phyloP scores from a whole-genome alignment of 2,113 vertebrate genomes.

The Hucho hucho region DNA sequence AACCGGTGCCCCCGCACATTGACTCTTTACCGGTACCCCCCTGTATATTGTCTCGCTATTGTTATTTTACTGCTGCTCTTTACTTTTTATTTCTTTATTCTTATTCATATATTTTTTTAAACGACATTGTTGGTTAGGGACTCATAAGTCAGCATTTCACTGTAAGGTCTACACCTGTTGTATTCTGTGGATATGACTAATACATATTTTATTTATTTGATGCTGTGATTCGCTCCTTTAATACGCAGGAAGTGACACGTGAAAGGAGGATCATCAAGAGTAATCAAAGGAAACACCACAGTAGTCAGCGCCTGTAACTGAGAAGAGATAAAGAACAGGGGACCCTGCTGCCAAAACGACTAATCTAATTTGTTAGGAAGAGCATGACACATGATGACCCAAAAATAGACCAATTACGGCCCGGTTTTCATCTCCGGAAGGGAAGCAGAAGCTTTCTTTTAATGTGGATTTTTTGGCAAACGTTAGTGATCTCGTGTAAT shows the following conservation, averaged over 20 bases:
- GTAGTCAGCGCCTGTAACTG: slow-evolving; percentile 19
- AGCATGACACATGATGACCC: slow-evolving; percentile 40
- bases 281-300: slow-evolving; percentile 20
- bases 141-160: no score
- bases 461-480: slow-evolving; percentile 44
- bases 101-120: no score
- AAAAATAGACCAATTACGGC: slow-evolving; percentile 48
- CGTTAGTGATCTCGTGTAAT: not conserved
- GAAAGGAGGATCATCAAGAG: slow-evolving; percentile 25
- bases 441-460: slow-evolving; percentile 48
- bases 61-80: no score
- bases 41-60: no score
- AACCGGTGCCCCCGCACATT: no score
- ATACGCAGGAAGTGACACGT: slow-evolving; percentile 22
- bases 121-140: no score
- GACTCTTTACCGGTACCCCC: no score
- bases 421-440: slow-evolving; percentile 23
- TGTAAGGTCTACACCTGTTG: no score
- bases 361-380: slow-evolving; percentile 43
- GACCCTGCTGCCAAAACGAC: slow-evolving; percentile 29
- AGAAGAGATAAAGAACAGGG: slow-evolving; percentile 30
- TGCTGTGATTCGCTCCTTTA: not conserved
- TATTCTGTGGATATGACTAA: no score
- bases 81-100: no score
- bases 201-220: not conserved